Evolutionary conservation across 2,797 vertebrate species (phyloP).

Genomic region (Hoplostethus mediterraneus): DNA sequence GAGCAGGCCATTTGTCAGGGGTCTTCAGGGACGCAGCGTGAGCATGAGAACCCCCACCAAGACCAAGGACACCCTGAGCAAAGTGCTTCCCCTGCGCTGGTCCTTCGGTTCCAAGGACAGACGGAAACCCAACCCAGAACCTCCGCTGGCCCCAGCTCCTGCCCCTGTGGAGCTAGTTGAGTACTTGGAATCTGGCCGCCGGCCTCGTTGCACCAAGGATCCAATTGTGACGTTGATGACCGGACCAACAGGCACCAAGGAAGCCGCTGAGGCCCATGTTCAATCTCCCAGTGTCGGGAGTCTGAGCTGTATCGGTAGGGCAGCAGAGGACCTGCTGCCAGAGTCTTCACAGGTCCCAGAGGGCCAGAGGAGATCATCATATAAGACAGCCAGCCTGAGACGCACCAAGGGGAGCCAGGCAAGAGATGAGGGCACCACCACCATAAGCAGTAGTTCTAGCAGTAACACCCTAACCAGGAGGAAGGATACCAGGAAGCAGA

Average conservation of each 20-base stretch:
- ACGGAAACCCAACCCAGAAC: constrained; percentile 59
- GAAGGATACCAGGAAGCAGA: constrained; percentile 76
- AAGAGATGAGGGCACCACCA: constrained; percentile 52
- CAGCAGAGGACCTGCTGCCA: constrained; percentile 14
- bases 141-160: constrained; percentile 39
- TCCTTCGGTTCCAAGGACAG: constrained; percentile 87
- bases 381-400: constrained; percentile 66
- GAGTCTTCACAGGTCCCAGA: constrained; percentile 57
- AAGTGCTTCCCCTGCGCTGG: constrained; percentile 87
- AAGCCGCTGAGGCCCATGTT: constrained; percentile 23
- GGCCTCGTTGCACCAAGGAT: constrained; percentile 89
- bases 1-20: constrained; percentile 80
- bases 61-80: constrained; percentile 80
- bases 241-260: constrained; percentile 58
- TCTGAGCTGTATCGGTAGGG: constrained; percentile 62
- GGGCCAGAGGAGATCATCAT: constrained; percentile 69
- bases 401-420: constrained; percentile 64
- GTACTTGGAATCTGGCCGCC: constrained; percentile 90
- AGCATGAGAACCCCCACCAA: constrained; percentile 88
- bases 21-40: constrained; percentile 86
- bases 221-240: constrained; percentile 84
- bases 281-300: constrained; percentile 62
- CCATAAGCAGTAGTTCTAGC: constrained; percentile 60
- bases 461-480: constrained; percentile 79
- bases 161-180: constrained; percentile 87